Conservation (phyloP, 2,113 vertebrate species). For the Prolemur simus region DNA sequence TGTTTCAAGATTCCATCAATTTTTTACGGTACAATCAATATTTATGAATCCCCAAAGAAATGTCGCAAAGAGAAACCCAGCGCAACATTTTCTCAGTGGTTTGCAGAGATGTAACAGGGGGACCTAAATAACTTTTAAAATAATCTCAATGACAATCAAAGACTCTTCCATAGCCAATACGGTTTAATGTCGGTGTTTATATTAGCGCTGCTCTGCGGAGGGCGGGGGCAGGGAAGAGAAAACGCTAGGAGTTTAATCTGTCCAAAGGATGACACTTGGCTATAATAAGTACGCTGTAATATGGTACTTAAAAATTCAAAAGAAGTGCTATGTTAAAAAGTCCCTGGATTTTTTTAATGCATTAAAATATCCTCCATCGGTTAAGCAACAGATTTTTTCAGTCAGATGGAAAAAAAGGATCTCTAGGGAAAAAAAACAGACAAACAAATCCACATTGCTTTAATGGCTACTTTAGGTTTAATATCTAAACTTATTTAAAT, state of each 20-base stretch:
- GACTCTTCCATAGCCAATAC: constrained; percentile 86
- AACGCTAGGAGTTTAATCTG: constrained; percentile 79
- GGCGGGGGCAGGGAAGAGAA: constrained; percentile 45
- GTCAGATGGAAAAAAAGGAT: constrained; percentile 81
- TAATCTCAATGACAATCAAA: constrained; percentile 91
- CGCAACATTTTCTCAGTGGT: constrained; percentile 86
- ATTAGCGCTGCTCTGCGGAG: constrained; percentile 78
- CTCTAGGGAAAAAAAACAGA: constrained; percentile 76
- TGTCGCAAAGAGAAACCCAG: constrained; percentile 93
- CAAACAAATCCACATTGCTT: constrained; percentile 87
- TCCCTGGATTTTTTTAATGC: constrained; percentile 78
- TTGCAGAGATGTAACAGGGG: constrained; percentile 85
- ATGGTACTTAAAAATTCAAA: constrained; percentile 86
- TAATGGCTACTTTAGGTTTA: constrained; percentile 90
- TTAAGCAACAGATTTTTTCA: constrained; percentile 85
- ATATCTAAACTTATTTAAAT: constrained; percentile 93
- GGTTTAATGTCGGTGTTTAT: constrained; percentile 87
- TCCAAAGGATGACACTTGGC: constrained; percentile 80
- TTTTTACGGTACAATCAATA: constrained; percentile 99
- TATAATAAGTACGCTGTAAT: constrained; percentile 81
- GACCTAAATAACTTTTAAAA: constrained; percentile 92
- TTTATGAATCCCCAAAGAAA: constrained; percentile 99
- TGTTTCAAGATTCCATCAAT: constrained; percentile 94
- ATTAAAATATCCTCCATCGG: constrained; percentile 84
- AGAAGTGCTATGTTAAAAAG: constrained; percentile 82